Percentiles rank a stretch among this genome's conserved stretches.
These are phyloP conservation scores for Octodon degus DNA, from an alignment of 2,113 vertebrate species.

Conservation along the genomic window DNA sequence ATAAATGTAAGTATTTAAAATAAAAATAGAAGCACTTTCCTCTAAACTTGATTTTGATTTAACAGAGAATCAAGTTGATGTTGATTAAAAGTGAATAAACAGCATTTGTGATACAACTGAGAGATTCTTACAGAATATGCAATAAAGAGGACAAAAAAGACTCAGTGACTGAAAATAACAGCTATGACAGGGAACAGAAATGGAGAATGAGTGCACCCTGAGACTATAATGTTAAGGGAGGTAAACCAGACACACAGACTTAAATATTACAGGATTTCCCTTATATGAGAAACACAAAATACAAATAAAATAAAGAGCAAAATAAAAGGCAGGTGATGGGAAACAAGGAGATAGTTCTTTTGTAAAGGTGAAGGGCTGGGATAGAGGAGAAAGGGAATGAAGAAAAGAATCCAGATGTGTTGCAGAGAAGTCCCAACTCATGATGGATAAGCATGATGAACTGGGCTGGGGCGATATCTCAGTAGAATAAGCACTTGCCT, in stretches of 20 bases:
- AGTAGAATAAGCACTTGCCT: no score
- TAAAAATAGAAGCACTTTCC: background rate
- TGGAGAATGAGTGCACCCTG: background rate
- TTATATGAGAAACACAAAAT: background rate
- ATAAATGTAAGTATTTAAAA: background rate
- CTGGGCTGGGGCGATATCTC: no score
- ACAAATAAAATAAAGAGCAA: background rate
- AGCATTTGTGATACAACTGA: background rate
- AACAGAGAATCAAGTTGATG: conserved; percentile 9
- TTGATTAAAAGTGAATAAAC: background rate
- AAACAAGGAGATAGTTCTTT: background rate
- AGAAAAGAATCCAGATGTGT: background rate
- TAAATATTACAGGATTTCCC: background rate
- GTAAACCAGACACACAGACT: background rate
- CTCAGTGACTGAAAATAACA: background rate
- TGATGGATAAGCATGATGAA: background rate
- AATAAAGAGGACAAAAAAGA: background rate
- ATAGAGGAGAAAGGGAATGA: background rate
- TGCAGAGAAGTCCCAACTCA: background rate
- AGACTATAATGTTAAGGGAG: background rate
- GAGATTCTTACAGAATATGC: background rate
- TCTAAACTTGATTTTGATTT: conserved; percentile 10
- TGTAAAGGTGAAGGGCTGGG: background rate
- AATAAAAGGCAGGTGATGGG: background rate
- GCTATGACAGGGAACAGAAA: background rate